A percentile compares a stretch with the other conserved stretches of the same genome.
Conservation (phyloP, 2,113 vertebrate genomes). For the Asarcornis scutulata region DNA sequence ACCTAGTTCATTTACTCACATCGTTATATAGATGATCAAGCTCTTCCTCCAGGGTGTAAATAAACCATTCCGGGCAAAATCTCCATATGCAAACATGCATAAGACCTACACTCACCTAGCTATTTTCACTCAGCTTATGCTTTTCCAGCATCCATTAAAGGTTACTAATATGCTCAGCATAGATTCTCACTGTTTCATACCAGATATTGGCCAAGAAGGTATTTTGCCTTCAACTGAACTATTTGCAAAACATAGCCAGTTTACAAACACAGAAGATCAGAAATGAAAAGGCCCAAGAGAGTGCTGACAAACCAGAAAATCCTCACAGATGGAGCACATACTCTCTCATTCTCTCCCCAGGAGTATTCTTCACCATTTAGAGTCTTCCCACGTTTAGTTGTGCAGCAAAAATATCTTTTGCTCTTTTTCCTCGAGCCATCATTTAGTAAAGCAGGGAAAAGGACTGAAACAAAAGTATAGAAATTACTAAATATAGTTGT, state of each 20-base stretch:
- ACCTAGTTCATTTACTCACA: neutral
- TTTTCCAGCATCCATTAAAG: neutral
- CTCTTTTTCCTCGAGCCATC: neutral
- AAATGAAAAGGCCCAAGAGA: neutral
- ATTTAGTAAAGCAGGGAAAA: neutral
- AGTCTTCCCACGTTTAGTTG: neutral
- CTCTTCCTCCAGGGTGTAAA: neutral
- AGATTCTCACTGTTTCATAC: neutral
- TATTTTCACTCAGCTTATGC: neutral
- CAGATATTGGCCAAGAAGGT: neutral
- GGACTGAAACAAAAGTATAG: neutral
- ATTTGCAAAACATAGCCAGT: neutral
- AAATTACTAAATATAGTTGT: neutral
- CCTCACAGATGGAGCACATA: conserved; percentile 38
- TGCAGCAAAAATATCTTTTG: conserved; percentile 22
- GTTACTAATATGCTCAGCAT: neutral
- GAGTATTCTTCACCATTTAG: neutral
- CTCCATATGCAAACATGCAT: neutral
- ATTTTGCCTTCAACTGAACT: neutral
- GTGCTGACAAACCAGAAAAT: conserved; percentile 25
- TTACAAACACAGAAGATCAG: neutral
- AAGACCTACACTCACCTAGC: neutral
- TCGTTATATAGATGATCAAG: neutral
- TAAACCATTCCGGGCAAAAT: neutral
- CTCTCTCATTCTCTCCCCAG: conserved; percentile 22